Evolutionary conservation across 2,888 invertebrate genomes (phyloP).

Genomic region (Laothoe populi): DNA sequence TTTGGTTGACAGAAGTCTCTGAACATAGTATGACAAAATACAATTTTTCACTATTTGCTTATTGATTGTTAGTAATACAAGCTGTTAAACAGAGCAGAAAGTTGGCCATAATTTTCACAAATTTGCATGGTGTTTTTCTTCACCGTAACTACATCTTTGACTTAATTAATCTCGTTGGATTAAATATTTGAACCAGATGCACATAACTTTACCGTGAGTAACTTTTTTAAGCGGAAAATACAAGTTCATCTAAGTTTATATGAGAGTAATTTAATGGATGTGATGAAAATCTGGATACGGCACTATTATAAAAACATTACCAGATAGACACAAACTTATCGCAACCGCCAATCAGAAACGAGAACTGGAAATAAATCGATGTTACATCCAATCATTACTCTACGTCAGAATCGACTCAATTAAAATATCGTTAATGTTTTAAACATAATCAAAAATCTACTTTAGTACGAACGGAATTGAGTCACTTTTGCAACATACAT

Average conservation of each 20-base stretch:
- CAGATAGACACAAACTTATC: slow-evolving; percentile 81
- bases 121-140: slow-evolving; percentile 5
- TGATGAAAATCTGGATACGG: slow-evolving; percentile 58
- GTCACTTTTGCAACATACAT: slow-evolving; percentile 49
- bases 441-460: slow-evolving; percentile 62
- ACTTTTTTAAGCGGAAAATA: slow-evolving; percentile 22
- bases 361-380: slow-evolving; percentile 84
- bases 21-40: not conserved
- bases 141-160: slow-evolving; percentile 20
- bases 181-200: slow-evolving; percentile 6
- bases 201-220: slow-evolving; percentile 1
- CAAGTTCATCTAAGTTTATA: slow-evolving; percentile 21
- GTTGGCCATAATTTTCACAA: slow-evolving; percentile 1
- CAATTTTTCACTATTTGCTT: not conserved
- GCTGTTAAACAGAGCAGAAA: slow-evolving; percentile 1
- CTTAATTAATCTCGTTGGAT: not conserved
- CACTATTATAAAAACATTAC: slow-evolving; percentile 80
- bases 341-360: slow-evolving; percentile 82
- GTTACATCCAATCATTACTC: slow-evolving; percentile 85
- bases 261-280: slow-evolving; percentile 34
- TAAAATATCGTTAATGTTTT: slow-evolving; percentile 83
- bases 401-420: slow-evolving; percentile 84
- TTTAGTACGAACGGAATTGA: slow-evolving; percentile 54
- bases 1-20: not conserved
- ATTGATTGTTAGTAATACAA: slow-evolving; percentile 7